These are phyloP conservation scores for Nesogale talazaci DNA, from an alignment of 2,113 vertebrate species.

Conservation along the genomic window DNA sequence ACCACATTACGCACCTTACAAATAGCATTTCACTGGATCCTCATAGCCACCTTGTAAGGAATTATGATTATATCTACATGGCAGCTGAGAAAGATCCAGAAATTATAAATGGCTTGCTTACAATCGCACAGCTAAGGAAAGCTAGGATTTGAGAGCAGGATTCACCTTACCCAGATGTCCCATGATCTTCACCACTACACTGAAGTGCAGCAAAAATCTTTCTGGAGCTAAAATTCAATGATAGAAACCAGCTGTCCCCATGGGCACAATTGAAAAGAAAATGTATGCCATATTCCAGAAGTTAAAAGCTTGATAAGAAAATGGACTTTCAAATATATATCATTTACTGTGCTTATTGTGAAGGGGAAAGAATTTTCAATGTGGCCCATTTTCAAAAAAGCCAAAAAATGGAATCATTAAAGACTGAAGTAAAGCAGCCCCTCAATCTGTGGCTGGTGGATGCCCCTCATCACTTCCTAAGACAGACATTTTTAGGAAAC, in stretches of 20 bases:
- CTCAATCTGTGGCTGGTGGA: neutral
- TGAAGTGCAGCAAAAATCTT: no score
- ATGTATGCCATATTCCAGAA: neutral
- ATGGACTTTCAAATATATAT: neutral
- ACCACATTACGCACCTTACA: neutral
- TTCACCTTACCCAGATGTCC: no score
- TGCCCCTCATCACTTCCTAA: neutral
- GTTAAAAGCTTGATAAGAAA: neutral
- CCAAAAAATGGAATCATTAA: neutral
- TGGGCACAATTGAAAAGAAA: no score
- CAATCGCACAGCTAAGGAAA: neutral
- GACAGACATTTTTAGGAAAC: neutral
- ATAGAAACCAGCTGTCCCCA: no score
- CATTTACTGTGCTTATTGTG: neutral
- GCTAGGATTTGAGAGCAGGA: neutral
- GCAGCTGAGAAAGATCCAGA: neutral
- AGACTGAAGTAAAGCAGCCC: neutral
- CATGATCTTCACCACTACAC: no score
- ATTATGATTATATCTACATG: neutral
- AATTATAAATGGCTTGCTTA: neutral
- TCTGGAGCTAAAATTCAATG: neutral
- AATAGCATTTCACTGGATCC: neutral
- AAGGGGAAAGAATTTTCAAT: neutral
- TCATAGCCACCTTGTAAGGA: neutral
- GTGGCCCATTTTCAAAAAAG: neutral